phyloP scores from a whole-genome alignment of 2,888 invertebrate species.

The Lasius fuliginosus region DNA sequence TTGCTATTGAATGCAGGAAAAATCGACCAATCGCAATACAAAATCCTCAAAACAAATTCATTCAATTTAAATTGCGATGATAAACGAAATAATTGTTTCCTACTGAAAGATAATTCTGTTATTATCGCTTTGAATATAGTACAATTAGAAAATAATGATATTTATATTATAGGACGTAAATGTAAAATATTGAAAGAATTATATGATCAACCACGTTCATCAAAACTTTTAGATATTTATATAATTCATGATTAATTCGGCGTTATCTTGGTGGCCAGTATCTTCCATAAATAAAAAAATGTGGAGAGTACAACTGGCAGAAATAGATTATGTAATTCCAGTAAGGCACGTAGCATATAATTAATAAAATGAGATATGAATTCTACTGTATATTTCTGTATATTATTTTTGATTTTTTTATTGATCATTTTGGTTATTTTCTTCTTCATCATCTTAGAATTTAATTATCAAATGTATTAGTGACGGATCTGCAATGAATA shows the following conservation, averaged over 20 bases:
- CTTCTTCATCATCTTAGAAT: neutral
- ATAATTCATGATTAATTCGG: neutral
- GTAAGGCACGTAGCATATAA: no score
- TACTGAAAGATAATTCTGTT: neutral
- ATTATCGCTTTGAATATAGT: neutral
- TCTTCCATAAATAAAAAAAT: neutral
- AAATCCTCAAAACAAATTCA: constrained; percentile 2
- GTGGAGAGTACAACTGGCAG: no score
- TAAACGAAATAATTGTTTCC: neutral
- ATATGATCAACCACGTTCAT: constrained; percentile 1
- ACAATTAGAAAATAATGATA: constrained; percentile 2
- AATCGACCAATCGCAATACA: neutral
- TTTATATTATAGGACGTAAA: constrained; percentile 7
- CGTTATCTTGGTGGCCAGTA: neutral
- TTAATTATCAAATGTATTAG: neutral
- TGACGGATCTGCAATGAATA: no score
- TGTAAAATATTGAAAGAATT: neutral
- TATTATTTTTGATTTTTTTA: neutral
- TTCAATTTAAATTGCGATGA: neutral
- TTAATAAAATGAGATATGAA: neutral
- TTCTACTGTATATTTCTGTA: neutral
- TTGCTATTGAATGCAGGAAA: neutral
- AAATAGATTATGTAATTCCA: no score
- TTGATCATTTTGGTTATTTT: neutral
- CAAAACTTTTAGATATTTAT: neutral